Base-by-base conservation (phyloP, 2,797 vertebrate species). In the Amazona ochrocephala region DNA sequence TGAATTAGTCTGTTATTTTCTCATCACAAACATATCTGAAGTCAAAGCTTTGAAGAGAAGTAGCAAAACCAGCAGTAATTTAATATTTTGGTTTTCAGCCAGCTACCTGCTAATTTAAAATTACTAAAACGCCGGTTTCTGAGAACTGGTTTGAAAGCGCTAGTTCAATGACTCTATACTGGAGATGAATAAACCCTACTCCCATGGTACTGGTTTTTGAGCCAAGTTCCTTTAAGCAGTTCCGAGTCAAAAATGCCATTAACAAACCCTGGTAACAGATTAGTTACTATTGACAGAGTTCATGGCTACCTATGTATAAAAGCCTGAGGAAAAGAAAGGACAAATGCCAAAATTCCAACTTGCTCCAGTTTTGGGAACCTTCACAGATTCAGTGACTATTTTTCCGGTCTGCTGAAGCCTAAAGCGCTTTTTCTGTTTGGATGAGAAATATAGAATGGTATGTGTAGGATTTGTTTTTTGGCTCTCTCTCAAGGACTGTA, bases 1-100 rank as follows among this genome's bases (percentile, higher is more conserved):
- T 23, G 24, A 89, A 81, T 80, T 80, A 68, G 51, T 48, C 65
- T 79, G 37, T 68, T 73, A 73, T 93, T 85, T 92, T 85, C 89
- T 85, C 64, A 73, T 73, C 80, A 88, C 50, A 93, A 90, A 76
- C 30, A 65, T 10, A 47, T 88, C 22, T 65, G 48, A 93, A 92
- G 45, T 34, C 27, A 68, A 72, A 87, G 58, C 79, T 56, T 34
- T 76, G 56, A 56, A 83, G 26, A 53, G 24, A 70, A 83, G 79
- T 4, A 75, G 22, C 37, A 83, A 23, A 85, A 85, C 4, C 26
- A 88, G 45, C 11, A 61, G 32, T n/a, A 65, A 90, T 66, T 92
- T 56, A 65, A 19, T 27, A 45, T 16, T 60, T 60, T 61, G 45
- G 23, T 86, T 88, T 53, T 73, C 68, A 89, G 80, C 29, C 37